These are phyloP conservation scores for Bacillus rossius DNA, from an alignment of 1,140 invertebrate genomes.

Conservation along the genomic window DNA sequence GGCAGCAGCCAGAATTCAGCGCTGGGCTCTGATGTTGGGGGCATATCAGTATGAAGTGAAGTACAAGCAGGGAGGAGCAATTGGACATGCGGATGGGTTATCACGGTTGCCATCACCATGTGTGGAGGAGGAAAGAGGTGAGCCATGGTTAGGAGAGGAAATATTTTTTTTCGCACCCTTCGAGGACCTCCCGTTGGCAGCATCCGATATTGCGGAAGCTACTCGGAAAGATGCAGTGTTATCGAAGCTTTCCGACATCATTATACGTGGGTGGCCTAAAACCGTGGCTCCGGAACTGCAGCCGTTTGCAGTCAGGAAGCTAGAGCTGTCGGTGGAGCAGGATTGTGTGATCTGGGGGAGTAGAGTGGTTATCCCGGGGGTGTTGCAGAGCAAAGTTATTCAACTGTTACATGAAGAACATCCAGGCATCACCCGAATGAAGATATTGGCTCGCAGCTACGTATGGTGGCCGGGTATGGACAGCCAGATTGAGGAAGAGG, in stretches of 20 bases:
- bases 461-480: slow-evolving; percentile 47
- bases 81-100: too few species aligned
- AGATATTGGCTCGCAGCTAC: slow-evolving; percentile 43
- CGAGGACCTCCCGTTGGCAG: background rate
- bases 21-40: too few species aligned
- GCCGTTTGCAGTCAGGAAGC: background rate
- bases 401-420: slow-evolving; percentile 43
- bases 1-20: too few species aligned
- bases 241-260: background rate
- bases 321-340: slow-evolving; percentile 2
- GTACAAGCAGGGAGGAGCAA: too few species aligned
- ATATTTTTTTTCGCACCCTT: too few species aligned
- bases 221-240: background rate
- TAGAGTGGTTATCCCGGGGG: slow-evolving; percentile 37
- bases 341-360: slow-evolving; percentile 13
- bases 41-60: too few species aligned
- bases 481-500: slow-evolving; percentile 36
- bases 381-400: slow-evolving; percentile 33
- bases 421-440: slow-evolving; percentile 46
- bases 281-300: background rate
- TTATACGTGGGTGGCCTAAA: background rate
- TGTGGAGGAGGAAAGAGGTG: too few species aligned
- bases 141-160: too few species aligned
- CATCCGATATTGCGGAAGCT: background rate
- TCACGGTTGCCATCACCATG: too few species aligned